Evolutionary conservation across 2,113 vertebrate species (phyloP).

Genomic region (Engystomops pustulosus): DNA sequence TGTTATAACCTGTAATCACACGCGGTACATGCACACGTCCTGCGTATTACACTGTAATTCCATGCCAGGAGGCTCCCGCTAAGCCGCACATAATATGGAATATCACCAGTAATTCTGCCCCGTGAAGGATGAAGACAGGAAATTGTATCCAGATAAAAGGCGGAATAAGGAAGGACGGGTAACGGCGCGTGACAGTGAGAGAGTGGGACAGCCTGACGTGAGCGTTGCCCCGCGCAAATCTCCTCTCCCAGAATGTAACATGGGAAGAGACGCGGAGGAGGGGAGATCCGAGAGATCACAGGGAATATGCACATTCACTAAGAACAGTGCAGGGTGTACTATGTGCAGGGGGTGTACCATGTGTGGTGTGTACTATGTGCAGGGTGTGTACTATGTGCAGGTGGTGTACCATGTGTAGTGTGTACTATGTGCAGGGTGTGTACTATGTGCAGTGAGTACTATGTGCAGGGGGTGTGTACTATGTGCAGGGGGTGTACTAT

Average conservation of each 20-base stretch:
- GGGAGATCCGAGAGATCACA: not conserved
- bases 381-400: too few relatives aligned
- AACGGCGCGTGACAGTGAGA: not conserved
- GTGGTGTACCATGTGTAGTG: too few relatives aligned
- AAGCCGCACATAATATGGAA: not conserved
- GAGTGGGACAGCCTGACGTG: not conserved
- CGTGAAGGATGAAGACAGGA: not conserved
- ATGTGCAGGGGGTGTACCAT: too few relatives aligned
- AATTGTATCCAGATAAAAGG: constrained; percentile 1
- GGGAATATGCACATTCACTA: too few relatives aligned
- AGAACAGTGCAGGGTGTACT: too few relatives aligned
- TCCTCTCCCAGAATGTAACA: not conserved
- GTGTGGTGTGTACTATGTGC: too few relatives aligned
- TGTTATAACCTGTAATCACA: too few relatives aligned
- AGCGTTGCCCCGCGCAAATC: not conserved
- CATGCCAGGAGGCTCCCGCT: not conserved
- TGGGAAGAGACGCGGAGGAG: not conserved
- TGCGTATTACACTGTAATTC: not conserved
- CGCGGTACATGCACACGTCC: not conserved
- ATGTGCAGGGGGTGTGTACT: too few relatives aligned
- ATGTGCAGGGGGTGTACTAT: too few relatives aligned
- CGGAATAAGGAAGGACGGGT: constrained; percentile 4
- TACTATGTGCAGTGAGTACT: too few relatives aligned
- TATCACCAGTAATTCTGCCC: not conserved
- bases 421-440: too few relatives aligned